Evolutionary conservation across 2,113 vertebrate genomes (phyloP).

Genomic region (Lichenostomus cassidix): DNA sequence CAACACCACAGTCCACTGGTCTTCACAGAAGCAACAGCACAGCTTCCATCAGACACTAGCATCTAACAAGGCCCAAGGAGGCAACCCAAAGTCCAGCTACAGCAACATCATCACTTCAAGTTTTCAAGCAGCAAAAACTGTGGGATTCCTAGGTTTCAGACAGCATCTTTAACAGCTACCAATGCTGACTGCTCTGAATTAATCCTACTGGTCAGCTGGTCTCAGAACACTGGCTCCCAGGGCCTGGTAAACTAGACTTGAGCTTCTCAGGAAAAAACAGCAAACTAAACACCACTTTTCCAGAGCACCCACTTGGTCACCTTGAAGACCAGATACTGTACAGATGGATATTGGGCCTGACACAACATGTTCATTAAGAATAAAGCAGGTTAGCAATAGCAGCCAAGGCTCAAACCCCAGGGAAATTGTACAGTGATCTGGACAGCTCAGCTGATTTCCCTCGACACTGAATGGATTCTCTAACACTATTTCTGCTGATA

Average conservation of each 20-base stretch:
- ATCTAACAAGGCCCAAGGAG: not conserved
- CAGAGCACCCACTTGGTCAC: not conserved
- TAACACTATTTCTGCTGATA: not conserved
- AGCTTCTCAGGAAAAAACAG: not conserved
- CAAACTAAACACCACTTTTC: not conserved
- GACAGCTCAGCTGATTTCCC: not conserved
- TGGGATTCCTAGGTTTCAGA: not conserved
- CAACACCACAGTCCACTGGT: not conserved
- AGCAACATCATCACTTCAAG: not conserved
- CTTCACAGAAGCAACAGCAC: accelerated
- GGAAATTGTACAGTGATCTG: not conserved
- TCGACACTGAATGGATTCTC: not conserved
- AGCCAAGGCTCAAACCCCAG: not conserved
- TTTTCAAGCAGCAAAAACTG: not conserved
- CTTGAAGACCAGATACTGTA: not conserved
- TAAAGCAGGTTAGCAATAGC: not conserved
- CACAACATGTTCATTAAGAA: not conserved
- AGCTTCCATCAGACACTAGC: not conserved
- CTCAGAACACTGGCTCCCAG: not conserved
- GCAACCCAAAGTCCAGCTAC: not conserved
- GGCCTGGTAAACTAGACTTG: not conserved
- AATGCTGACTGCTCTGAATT: not conserved
- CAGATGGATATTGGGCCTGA: not conserved
- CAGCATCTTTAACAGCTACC: not conserved
- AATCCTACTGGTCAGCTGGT: not conserved